Base-by-base conservation (phyloP, 2,888 invertebrate species). In the Lepidochrysops patricia region DNA sequence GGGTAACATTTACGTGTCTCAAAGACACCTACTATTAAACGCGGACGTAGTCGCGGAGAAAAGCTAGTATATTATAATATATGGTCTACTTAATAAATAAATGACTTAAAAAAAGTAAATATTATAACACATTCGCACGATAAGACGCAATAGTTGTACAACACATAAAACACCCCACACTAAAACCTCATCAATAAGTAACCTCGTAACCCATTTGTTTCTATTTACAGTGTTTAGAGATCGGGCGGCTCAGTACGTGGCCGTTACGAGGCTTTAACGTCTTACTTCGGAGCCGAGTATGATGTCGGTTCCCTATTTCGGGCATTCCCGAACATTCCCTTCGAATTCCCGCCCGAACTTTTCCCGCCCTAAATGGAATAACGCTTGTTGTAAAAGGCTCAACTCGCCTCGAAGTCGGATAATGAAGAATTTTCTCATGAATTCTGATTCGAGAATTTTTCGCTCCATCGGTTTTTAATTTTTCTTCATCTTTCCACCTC, bases 301-400 rank as follows among this genome's bases (percentile, higher is more conserved):
- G 75, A 77, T 74, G 73, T 69, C 71, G 70, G 70, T 71, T 69
- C 74, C 74, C 72, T 70, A 77, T 76, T 77, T 68, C 71, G 71
- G 69, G 82, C 80, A 85, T 84, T 80, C 79, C 74, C 74, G 69
- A 80, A 80, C 83, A 86, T 86, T 86, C 81, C 80, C 75, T 74
- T 77, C 83, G 75, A 82, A 86, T 87, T 80, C 84, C 73, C 68
- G 57, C 68, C 74, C 75, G 79, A 84, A 86, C 78, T 82, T 84
- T 71, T 71, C 67, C 72, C 70, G 70, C 61, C 68, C 70, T 72
- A 70, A 74, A 75, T 72, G 66, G 72, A 68, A 66, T 67, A 67
- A 67, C 69, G 69, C 72, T 71, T 69, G 65, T 67, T 66, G 70
- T 68, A 69, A 68, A 69, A 66, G 58, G 61, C 61, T 63, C 57